Evolutionary conservation across 2,888 invertebrate genomes (phyloP), one percentile per base, ranked within the genome.

Genomic region (Hypolimnas misippus): DNA sequence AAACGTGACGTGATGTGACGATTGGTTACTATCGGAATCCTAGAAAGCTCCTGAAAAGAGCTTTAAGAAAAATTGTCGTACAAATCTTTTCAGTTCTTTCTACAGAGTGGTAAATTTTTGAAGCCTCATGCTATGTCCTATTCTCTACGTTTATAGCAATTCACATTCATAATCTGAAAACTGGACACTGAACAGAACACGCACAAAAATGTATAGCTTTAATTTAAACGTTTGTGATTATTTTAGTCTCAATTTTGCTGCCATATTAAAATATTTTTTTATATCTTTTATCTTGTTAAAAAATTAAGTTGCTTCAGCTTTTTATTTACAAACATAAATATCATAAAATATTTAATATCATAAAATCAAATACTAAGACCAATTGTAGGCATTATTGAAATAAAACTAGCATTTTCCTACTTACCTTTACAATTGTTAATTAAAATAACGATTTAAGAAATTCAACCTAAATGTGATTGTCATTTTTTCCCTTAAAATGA

Each of bases 351-450:
- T 19, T 44, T 44, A 38, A 38, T 12, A 10, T 19, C 19, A 10
- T 21, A 12, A 7, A 33, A 17, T 42, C 16, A 17, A 42, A 3
- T 42, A 42, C 7, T 10, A 42, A 46, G 44, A 46, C 44, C 44
- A 46, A 46, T 21, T 21, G 21, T 46, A 46, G 44, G 12, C n/a
- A 21, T 46, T 19, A 12, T 21, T 12, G 12, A 21, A 19, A 21
- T 21, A 21, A 21, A 8, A 21, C 12, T 46, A 46, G 44, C 44
- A 19, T 19, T 46, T 21, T 46, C 44, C 4, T 46, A 42, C 14
- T 42, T 42, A 46, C 44, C 44, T 46, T 21, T 46, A 46, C 44
- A 19, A 21, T n/a, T 21, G 12, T n/a, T 21, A 46, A 46, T 46
- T 21, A 21, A 40, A 40, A 1, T 40, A 7, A 46, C 12, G 21